These are phyloP conservation scores for Bedellia somnulentella DNA, from an alignment of 2,888 invertebrate genomes.

Conservation along the genomic window DNA sequence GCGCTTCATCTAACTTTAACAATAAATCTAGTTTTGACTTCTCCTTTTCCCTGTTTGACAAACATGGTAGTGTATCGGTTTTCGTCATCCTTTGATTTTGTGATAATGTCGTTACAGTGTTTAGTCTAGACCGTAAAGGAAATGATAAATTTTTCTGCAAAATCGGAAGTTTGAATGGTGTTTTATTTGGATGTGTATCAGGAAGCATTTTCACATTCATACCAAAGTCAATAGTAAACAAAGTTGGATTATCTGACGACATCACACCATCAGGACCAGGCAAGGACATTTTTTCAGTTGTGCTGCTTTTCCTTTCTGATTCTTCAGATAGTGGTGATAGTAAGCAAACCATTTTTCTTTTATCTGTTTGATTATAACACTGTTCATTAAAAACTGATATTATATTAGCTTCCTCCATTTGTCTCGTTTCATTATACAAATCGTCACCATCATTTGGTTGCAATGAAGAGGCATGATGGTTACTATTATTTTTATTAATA, in stretches of 20 bases:
- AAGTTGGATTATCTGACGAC: conserved; percentile 18
- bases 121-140: conserved; percentile 23
- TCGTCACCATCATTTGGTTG: no score
- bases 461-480: no score
- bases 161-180: conserved; percentile 31
- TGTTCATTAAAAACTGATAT: no score
- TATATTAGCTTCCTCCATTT: no score
- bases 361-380: no score
- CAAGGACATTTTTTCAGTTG: conserved; percentile 22
- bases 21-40: no score
- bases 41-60: conserved; percentile 9
- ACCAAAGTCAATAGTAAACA: conserved; percentile 23
- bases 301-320: conserved; percentile 24
- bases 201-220: conserved; percentile 23
- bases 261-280: neutral
- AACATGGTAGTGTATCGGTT: conserved; percentile 15
- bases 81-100: conserved; percentile 12
- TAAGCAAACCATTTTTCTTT: no score
- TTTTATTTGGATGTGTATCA: conserved; percentile 9
- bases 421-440: no score
- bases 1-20: no score
- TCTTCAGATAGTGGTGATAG: conserved; percentile 45
- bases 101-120: no score
- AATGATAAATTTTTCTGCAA: conserved; percentile 23
- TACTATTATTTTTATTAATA: no score